Base-by-base conservation (phyloP, 2,888 invertebrate species). In the Hecatera dysodea region DNA sequence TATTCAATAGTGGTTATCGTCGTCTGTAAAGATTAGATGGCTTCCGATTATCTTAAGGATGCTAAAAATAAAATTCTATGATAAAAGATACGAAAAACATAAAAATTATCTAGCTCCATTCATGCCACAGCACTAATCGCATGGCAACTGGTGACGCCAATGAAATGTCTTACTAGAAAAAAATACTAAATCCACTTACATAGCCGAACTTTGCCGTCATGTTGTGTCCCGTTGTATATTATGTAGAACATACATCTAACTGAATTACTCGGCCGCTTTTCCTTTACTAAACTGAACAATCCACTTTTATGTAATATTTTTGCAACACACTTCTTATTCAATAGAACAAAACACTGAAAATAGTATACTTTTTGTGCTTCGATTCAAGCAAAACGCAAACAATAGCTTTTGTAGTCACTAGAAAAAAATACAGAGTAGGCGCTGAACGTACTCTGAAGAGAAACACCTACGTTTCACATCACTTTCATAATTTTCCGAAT, bases 151-250 rank as follows among this genome's bases (percentile, higher is more conserved):
- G 57, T 71, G 59, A 78, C 46, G 61, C 56, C 56, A 57, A 72
- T 50, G 4, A 65, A 72, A 72, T 68, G 29, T 53, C 17, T 64
- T 55, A 56, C 55, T 61, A 53, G 33, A 68, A 70, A 75, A 69
- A 65, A 70, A 56, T 52, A 17, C 29, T 22, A 69, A 70, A 61
- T 69, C 29, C 82, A 96, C 96, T 94, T 90, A 96, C 96, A 96
- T 96, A 96, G 96, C 96, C 96, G 93, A 96, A 95, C 95, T 96
- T 96, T 96, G 96, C 96, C 96, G 96, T 96, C 96, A 96, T 96
- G 96, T 95, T 96, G 96, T 94, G 95, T 94, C 93, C 94, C 95
- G 95, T 96, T 96, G 94, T 95, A 95, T 93, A 94, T 94, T 94
- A 95, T 95, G 93, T 93, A 91, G 94, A 93, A 94, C 95, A 95